These are phyloP conservation scores for Actenoides lindsayi DNA, from an alignment of 2,113 vertebrate species.

Conservation along the genomic window DNA sequence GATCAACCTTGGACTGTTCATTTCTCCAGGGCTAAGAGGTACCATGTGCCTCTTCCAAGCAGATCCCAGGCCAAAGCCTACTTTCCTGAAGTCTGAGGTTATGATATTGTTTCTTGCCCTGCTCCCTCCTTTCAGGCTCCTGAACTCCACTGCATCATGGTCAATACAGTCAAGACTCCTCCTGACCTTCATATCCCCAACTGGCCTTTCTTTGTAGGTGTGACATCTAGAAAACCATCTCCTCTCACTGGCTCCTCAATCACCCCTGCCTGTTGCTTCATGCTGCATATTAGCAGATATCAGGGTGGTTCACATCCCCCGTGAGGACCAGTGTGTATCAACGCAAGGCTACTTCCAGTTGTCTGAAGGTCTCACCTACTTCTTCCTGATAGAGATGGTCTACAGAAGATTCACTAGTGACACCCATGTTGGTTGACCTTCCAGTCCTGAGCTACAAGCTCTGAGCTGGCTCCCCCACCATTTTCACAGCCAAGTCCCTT, in stretches of 20 bases:
- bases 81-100: not conserved
- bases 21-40: not conserved
- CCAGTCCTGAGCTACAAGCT: not conserved
- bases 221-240: not conserved
- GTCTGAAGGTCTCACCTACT: not conserved
- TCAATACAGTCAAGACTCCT: not conserved
- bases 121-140: not conserved
- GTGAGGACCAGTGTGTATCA: not conserved
- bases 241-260: rapidly evolving
- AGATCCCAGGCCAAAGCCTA: not conserved
- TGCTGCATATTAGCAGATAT: not conserved
- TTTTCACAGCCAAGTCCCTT: not conserved
- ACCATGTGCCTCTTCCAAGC: not conserved
- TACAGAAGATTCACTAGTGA: not conserved
- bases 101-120: not conserved
- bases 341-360: not conserved
- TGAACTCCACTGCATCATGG: not conserved
- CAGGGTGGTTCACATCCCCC: not conserved
- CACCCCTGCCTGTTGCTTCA: not conserved
- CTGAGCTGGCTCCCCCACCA: not conserved
- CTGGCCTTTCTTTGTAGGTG: not conserved
- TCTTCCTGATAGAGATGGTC: not conserved
- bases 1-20: not conserved
- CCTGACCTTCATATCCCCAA: not conserved
- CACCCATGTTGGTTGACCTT: not conserved